Evolutionary conservation across 2,113 vertebrate genomes (phyloP), one percentile per base, ranked within the genome.

Genomic region (Eulacestoma nigropectus): DNA sequence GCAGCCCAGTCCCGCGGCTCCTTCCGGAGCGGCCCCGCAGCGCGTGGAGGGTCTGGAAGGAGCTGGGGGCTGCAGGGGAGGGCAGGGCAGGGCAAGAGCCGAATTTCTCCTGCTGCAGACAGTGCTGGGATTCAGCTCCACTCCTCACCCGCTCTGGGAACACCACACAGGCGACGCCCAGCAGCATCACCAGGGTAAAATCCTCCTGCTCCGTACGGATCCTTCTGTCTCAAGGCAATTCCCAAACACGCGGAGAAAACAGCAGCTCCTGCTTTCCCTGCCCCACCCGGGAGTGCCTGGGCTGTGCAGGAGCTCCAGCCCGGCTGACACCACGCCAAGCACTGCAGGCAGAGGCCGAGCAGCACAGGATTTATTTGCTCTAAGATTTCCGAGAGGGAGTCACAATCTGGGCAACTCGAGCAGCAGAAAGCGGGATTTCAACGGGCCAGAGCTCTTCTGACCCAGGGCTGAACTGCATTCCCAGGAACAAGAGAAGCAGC

Each of bases 401-500:
- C 67, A 60, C 16, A 21, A 32, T 29, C 78, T 32, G 55, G 75
- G 82, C 78, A 70, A 15, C 7, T 39, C 0, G 0, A 75, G 47
- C 75, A 56, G 73, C 2, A 32, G 50, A 76, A 55, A 57, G 59
- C 50, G 83, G 56, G n/a, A 84, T 88, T 94, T 90, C 92, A 84
- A 33, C 8, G 52, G 85, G 50, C n/a, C n/a, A 8, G 37, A 93
- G 74, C 33, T 55, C 55, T 70, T 69, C 90, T 81, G 84, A 92
- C 76, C 90, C 41, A 3, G 88, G 4, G 68, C 83, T 96, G 88
- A 84, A 68, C 83, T 89, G 80, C 37, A 49, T 94, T 92, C 85
- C 86, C 95, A 95, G 95, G 88, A 95, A 93, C 53, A 90, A n/a
- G 88, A 95, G 88, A 97, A 95, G 83, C 44, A 74, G 79, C 69